Evolutionary conservation across 2,797 vertebrate genomes (phyloP), one percentile per base, ranked within the genome.

Genomic region (Hemibagrus guttatus): DNA sequence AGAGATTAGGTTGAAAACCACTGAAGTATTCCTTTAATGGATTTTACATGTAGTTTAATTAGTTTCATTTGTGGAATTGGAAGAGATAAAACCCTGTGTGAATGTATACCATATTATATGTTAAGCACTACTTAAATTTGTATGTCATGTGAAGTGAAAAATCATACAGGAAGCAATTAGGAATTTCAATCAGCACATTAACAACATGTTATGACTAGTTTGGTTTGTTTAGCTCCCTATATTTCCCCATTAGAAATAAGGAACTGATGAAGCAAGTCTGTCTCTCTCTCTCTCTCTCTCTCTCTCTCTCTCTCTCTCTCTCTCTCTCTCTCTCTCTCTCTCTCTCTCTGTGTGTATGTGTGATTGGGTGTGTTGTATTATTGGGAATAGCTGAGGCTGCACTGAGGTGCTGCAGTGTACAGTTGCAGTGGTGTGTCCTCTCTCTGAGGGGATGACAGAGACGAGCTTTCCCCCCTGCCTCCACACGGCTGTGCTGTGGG

Each of bases 401-500:
- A 69, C 28, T 58, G 49, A 39, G 74, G 75, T 79, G 63, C 84
- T 7, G 31, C 79, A 74, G 74, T 84, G 75, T 84, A 71, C 74
- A 61, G 64, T 78, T 87, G 72, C 86, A 87, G 49, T 23, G 11
- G 69, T 23, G 81, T 76, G 80, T 83, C 81, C 74, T 78, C 86
- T 39, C 66, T 87, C 64, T 7, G 35, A 84, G 72, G 89, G 78
- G 87, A 81, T 71, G 83, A 72, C 85, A 83, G 83, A 59, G 35
- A 11, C 23, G 59, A 90, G 85, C 89, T 89, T 85, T 89, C 84
- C 89, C 89, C 75, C 86, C 86, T 85, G 84, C 89, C 74, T 90
- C 88, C 90, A 90, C 90, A 89, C 83, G 89, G 89, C 88, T 90
- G 89, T 90, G 88, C 90, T 91, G 88, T 89, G 89, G 88, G 81